Evolutionary conservation across 2,113 vertebrate species (phyloP), one percentile per base, ranked within the genome.

Genomic region (Danio rerio): DNA sequence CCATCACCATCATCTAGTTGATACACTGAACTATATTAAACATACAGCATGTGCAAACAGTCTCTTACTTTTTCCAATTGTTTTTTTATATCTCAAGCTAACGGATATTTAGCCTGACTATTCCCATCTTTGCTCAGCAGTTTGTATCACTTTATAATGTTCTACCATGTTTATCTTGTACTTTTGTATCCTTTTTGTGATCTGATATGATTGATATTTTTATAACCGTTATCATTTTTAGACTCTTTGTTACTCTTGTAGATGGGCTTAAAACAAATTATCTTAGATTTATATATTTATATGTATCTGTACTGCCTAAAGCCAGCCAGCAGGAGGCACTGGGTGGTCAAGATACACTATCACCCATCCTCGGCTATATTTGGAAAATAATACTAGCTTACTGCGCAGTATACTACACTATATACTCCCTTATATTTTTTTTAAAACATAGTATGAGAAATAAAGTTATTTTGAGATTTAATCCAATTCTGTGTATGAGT

Each of bases 21-120:
- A 85, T 85, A 85, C 87, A 88, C 87, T 88, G 87, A 81, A 88
- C 66, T 83, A 62, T 83, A 63, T 83, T 84, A 82, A 68, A 83
- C 61, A 59, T 21, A 77, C 65, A 73, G 77, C 73, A 83, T 79
- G 62, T 69, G 56, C 56, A 69, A 58, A 72, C 20, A 77, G 73
- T 18, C 58, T 16, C 68, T 52, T 82, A 65, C 49, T 74, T 82
- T 50, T 73, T 56, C n/a, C 8, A 58, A n/a, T 40, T 62, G 55
- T 71, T 70, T 81, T 63, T 82, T 31, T 63, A 74, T 74, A 50
- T 61, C 59, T 82, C 43, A 63, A 82, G 72, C n/a, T 72, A 66
- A 59, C 42, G 55, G 49, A 82, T 78, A 66, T 79, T 61, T 69
- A 45, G 13, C 50, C 45, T 50, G 20, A 56, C 6, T 53, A 82